Evolutionary conservation across 2,888 invertebrate genomes (phyloP).

Genomic region (Thelaira solivaga): DNA sequence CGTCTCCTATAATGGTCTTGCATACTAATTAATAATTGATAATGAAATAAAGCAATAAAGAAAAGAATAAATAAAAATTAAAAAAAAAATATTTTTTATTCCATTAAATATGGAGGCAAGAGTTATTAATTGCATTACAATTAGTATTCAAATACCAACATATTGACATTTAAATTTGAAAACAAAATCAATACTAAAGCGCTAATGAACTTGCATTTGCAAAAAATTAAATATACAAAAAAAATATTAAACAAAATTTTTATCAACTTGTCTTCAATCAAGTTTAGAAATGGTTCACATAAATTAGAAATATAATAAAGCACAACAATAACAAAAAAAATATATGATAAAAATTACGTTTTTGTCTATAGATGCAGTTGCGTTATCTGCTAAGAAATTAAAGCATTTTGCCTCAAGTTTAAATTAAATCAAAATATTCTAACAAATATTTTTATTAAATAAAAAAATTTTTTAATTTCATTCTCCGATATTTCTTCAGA

Average conservation of each 20-base stretch:
- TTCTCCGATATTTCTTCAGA: no score
- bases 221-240: background rate
- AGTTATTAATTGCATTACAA: constrained; percentile 30
- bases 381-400: no score
- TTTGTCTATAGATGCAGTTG: no score
- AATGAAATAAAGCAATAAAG: constrained; percentile 39
- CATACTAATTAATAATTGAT: constrained; percentile 54
- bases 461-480: no score
- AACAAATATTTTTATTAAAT: no score
- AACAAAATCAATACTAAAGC: background rate
- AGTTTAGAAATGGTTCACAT: no score
- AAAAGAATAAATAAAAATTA: background rate
- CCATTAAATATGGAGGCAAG: constrained; percentile 1
- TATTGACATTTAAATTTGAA: background rate
- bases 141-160: constrained; percentile 18
- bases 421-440: no score
- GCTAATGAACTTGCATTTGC: constrained; percentile 4
- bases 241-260: background rate
- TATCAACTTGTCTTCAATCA: no score
- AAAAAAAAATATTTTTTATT: constrained; percentile 1
- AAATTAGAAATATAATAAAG: no score
- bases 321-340: no score
- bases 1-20: constrained; percentile 44
- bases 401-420: no score
- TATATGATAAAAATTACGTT: no score